Evolutionary conservation across 2,797 vertebrate genomes (phyloP), one percentile per base, ranked within the genome.

Genomic region (Dallia pectoralis): DNA sequence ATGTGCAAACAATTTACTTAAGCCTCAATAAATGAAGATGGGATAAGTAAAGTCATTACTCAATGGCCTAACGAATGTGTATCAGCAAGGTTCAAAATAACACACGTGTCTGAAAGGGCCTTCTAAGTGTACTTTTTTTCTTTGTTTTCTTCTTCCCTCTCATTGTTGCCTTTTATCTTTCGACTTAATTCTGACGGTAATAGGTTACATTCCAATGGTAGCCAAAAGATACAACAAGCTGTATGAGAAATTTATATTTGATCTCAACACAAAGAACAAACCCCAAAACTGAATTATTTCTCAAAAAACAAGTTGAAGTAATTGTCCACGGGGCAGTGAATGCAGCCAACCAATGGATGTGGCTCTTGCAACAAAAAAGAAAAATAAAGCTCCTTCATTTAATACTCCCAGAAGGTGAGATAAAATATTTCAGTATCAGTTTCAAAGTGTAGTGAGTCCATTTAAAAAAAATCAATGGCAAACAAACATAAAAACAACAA

Each of bases 1-100:
- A 85, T 89, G 86, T 92, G 89, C 89, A 93, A 93, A 92, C 88
- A 82, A 86, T 91, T 90, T 83, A 88, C 87, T 90, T 86, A 79
- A 86, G 83, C 84, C 82, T 83, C 29, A 3, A 72, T 86, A 86
- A 91, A 91, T 86, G 78, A 85, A 85, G 77, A 85, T 11, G 40
- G 79, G 81, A 73, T 90, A 91, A 91, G 91, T 86, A 90, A 91
- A 90, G 81, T 86, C 61, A 40, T 91, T 84, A 90, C 87, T 91
- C 85, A 89, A 74, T 32, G 76, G 80, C 48, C 76, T 79, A 86
- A 86, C 87, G 79, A 74, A 84, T 83, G 79, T 59, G 77, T 36
- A 27, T 80, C 80, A 63, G 29, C 32, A 22, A 68, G 16, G 70
- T 75, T 75, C 76, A 76, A 73, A 84, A 70, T 49, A 32, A 63